These are phyloP conservation scores for Gymnorhina tibicen DNA, from an alignment of 2,113 vertebrate species.

Conservation along the genomic window DNA sequence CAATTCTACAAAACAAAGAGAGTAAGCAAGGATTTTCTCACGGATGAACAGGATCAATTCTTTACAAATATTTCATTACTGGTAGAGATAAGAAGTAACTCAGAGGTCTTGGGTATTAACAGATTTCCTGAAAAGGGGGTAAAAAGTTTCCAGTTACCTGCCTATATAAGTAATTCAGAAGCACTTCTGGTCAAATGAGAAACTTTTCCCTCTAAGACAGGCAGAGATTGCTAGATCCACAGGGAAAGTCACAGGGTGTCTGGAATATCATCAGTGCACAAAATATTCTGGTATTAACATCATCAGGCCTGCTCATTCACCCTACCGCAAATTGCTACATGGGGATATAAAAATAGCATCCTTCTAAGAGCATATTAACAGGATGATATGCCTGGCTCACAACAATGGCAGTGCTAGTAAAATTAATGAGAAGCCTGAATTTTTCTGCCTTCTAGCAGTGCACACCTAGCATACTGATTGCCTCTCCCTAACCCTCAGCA, in stretches of 20 bases:
- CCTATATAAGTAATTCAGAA: neutral
- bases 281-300: neutral
- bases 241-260: neutral
- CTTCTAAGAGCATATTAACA: neutral
- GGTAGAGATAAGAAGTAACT: neutral
- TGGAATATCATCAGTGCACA: neutral
- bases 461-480: neutral
- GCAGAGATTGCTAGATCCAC: neutral
- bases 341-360: neutral
- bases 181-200: neutral
- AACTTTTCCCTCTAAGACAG: neutral
- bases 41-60: neutral
- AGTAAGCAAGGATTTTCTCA: neutral
- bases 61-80: neutral
- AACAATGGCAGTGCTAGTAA: neutral
- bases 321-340: neutral
- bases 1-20: neutral
- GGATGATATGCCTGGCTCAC: neutral
- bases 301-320: neutral
- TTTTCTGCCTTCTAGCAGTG: neutral
- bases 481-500: neutral
- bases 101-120: neutral
- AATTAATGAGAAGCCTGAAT: neutral
- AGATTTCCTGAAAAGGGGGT: neutral
- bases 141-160: neutral